Evolutionary conservation across 2,113 vertebrate species (phyloP).

Genomic region (Phrynosoma blainvillii): DNA sequence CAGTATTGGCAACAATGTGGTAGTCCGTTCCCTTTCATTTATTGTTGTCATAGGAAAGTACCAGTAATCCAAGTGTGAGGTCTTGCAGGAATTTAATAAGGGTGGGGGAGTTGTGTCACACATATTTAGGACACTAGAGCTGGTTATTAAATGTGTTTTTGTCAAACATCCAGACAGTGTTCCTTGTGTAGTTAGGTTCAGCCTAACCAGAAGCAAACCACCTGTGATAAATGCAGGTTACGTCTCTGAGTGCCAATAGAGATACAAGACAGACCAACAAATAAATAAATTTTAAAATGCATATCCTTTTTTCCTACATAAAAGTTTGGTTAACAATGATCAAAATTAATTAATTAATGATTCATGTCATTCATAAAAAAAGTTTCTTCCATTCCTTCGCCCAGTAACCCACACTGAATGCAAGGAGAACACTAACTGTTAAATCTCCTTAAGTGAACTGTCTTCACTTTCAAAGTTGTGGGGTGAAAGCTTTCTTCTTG

Average conservation of each 20-base stretch:
- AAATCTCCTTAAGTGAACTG: neutral
- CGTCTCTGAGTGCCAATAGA: neutral
- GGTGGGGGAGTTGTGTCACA: neutral
- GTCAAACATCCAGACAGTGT: neutral
- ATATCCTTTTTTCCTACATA: neutral
- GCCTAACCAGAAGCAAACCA: neutral
- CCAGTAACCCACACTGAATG: neutral
- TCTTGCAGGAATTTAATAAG: neutral
- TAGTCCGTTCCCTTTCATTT: neutral
- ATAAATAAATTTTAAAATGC: too few relatives aligned
- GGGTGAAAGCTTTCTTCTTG: neutral
- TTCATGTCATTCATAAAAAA: neutral
- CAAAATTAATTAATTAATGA: neutral
- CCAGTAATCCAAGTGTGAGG: neutral
- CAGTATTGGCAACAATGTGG: constrained; percentile 23
- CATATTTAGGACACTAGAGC: neutral
- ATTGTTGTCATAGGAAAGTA: constrained; percentile 16
- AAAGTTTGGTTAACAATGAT: neutral
- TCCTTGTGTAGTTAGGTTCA: neutral
- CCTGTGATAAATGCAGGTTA: too few relatives aligned
- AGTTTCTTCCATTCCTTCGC: neutral
- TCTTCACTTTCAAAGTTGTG: neutral
- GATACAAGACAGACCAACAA: too few relatives aligned
- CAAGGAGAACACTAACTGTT: neutral
- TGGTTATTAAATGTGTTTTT: neutral